Base-by-base conservation (phyloP, 2,797 vertebrate species). In the Glyptemys insculpta region DNA sequence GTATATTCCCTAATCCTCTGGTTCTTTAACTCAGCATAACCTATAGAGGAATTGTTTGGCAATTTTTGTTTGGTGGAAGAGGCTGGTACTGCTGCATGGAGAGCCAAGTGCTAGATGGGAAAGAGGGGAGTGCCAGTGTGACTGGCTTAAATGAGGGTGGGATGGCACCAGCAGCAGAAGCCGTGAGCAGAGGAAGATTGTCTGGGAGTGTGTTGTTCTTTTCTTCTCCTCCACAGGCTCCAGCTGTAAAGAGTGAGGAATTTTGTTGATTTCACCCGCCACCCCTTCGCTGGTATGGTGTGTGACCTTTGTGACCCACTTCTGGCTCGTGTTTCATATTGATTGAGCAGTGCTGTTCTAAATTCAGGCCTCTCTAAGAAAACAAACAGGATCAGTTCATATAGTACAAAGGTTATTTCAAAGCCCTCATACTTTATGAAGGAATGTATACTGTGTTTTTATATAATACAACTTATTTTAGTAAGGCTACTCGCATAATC, bases 401-500 rank as follows among this genome's bases (percentile, higher is more conserved):
- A 81, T 90, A 92, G 89, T 89, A 90, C 52, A 79, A 87, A 92
- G 76, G 41, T 94, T 96, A 5, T 0, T 95, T 94, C 84, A 95
- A 92, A 97, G 49, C 21, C 79, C 94, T 97, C 81, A 85, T 83
- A 90, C 90, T 93, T 95, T 93, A 96, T 76, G 72, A 96, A 87
- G 94, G 86, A 95, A 88, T 90, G 92, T 96, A 65, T 95, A 93
- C 86, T 21, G 50, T 72, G 83, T 27, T 96, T 93, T 91, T 83
- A 94, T 96, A 96, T 93, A 95, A 95, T 76, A 79, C 76, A 95
- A 81, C 41, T 92, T 89, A 79, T 76, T 95, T 97, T 95, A 97
- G 85, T 87, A 95, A 96, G 78, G 91, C 84, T 93, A 76, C 93
- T 91, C 88, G 90, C 81, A 84, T 89, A 93, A 96, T 91, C 87